These are phyloP conservation scores for Hypothenemus hampei DNA, from an alignment of 1,140 invertebrate genomes.

Conservation along the genomic window DNA sequence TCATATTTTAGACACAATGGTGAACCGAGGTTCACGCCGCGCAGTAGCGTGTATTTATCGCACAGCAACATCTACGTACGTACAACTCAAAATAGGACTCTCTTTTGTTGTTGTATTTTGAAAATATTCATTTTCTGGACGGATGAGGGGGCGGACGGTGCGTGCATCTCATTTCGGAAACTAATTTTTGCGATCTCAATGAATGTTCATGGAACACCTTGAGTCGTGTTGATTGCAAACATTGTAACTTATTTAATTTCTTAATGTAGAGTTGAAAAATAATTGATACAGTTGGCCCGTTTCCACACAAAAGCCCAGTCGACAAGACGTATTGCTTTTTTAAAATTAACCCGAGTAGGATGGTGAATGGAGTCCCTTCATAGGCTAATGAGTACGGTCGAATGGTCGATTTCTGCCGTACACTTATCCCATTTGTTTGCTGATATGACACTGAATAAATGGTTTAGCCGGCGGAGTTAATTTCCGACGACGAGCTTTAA, in stretches of 20 bases:
- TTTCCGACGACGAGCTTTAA: slow-evolving; percentile 22
- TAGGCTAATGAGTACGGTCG: slow-evolving; percentile 40
- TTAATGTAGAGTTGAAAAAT: too few relatives aligned
- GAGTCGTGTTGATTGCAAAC: too few relatives aligned
- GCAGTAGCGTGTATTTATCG: slow-evolving; percentile 35
- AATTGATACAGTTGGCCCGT: too few relatives aligned
- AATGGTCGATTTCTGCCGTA: slow-evolving; percentile 38
- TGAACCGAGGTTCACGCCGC: slow-evolving; percentile 37
- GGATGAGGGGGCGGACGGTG: too few relatives aligned
- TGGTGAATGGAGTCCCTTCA: slow-evolving; percentile 40
- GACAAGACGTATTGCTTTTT: slow-evolving; percentile 35
- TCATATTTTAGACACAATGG: slow-evolving; percentile 43
- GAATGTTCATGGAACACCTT: too few relatives aligned
- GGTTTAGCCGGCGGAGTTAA: slow-evolving; percentile 27
- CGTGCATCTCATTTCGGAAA: too few relatives aligned
- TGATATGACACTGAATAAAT: slow-evolving; percentile 41
- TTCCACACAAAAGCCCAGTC: slow-evolving; percentile 13
- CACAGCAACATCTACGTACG: slow-evolving; percentile 31
- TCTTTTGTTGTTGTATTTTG: too few relatives aligned
- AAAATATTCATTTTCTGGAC: too few relatives aligned
- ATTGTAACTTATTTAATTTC: too few relatives aligned
- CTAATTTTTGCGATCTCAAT: too few relatives aligned
- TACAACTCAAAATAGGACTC: slow-evolving; percentile 25
- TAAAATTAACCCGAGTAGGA: slow-evolving; percentile 42
- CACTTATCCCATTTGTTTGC: slow-evolving; percentile 41